A percentile compares a stretch with the other conserved stretches of the same genome.
Conservation (phyloP, 2,888 invertebrate species). For the Brenthis hecate region DNA sequence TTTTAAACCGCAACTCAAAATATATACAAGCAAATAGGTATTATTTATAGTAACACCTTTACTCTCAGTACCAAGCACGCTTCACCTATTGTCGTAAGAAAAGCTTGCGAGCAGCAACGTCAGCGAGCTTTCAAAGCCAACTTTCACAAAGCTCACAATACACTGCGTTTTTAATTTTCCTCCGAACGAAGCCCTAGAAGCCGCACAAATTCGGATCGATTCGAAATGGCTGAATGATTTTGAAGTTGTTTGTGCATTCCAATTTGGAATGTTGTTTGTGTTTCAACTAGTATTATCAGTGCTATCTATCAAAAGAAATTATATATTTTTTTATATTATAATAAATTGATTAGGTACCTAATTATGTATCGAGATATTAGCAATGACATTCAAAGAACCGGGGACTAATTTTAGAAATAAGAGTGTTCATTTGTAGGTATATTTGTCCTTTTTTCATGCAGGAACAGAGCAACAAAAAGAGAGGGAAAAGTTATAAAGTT, state of each 20-base stretch:
- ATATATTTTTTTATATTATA: too few relatives aligned
- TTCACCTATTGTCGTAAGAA: conserved; percentile 5
- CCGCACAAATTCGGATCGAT: conserved; percentile 61
- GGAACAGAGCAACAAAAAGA: too few relatives aligned
- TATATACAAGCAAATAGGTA: background rate
- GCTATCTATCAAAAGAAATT: too few relatives aligned
- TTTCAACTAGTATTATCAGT: background rate
- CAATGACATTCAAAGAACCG: too few relatives aligned
- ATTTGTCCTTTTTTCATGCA: too few relatives aligned
- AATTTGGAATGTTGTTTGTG: conserved; percentile 12
- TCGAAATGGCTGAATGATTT: conserved; percentile 49
- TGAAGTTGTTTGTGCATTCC: conserved; percentile 42
- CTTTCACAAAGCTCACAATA: conserved; percentile 47
- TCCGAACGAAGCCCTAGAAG: conserved; percentile 63
- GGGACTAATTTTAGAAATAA: too few relatives aligned
- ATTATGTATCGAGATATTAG: too few relatives aligned
- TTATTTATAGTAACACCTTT: conserved; percentile 3
- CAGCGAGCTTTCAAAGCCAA: conserved; percentile 43
- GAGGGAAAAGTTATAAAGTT: too few relatives aligned
- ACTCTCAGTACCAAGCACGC: background rate
- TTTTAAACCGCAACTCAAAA: too few relatives aligned
- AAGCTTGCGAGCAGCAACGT: conserved; percentile 19
- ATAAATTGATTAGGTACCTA: too few relatives aligned
- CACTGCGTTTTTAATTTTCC: conserved; percentile 63
- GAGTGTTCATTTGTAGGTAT: too few relatives aligned